phyloP scores from a whole-genome alignment of 2,113 vertebrate genomes.

The Phodopus roborovskii region DNA sequence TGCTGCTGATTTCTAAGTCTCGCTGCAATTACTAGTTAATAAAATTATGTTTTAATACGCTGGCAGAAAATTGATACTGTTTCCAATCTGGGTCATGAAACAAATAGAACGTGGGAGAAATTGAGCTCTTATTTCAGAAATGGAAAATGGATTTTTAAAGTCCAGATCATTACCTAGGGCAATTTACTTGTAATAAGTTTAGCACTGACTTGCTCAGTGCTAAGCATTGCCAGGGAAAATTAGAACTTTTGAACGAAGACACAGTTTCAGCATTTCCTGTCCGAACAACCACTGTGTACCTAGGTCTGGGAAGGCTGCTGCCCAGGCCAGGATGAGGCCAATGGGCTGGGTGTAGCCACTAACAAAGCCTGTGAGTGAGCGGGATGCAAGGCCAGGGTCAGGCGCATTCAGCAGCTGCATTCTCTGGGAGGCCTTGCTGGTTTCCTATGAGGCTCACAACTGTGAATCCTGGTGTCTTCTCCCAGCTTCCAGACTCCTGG shows the following conservation, averaged over 20 bases:
- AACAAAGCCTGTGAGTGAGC: background rate
- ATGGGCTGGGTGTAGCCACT: accelerated
- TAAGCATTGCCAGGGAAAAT: conserved; percentile 67
- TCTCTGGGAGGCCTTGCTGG: background rate
- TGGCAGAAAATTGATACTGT: conserved; percentile 81
- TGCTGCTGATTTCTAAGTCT: conserved; percentile 78
- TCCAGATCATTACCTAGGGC: conserved; percentile 82
- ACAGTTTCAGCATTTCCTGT: background rate
- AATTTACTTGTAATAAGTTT: conserved; percentile 81
- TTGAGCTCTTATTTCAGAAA: conserved; percentile 82
- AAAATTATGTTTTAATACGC: conserved; percentile 84
- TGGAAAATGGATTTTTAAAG: conserved; percentile 80
- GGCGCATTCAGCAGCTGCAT: background rate
- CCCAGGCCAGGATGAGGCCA: background rate
- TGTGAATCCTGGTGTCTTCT: background rate
- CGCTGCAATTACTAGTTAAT: conserved; percentile 84
- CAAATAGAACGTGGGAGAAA: conserved; percentile 83
- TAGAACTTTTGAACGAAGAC: conserved; percentile 37
- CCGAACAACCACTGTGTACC: background rate
- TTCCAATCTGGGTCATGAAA: conserved; percentile 83
- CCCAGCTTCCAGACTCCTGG: background rate
- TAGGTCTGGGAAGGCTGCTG: too few relatives aligned
- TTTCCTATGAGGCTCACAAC: background rate
- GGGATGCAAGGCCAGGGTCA: background rate
- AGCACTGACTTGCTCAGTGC: conserved; percentile 68